Evolutionary conservation across 1,140 invertebrate genomes (phyloP), one percentile per base, ranked within the genome.

Genomic region (Penaeus chinensis): DNA sequence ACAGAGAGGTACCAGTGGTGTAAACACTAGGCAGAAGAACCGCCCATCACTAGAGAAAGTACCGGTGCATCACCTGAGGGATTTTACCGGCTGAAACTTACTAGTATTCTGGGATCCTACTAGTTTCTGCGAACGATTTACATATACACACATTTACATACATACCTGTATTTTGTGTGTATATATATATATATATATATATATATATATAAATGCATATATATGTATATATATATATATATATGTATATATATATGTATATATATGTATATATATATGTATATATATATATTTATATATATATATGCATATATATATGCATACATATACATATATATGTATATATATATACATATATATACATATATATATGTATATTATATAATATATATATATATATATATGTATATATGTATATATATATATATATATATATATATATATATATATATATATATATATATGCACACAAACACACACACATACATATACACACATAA

Each of bases 401-500:
- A 47, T 47, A 47, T 20, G 11, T 3, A 32, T 10, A 62, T 13
- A 62, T 42, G 42, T 37, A 81, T 37, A 62, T 42, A 81, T 65
- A 81, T 63, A 63, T 65, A 63, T 81, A 81, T 81, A 81, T 42
- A 81, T 81, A 81, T 81, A 81, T 42, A 81, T 81, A 81, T 63
- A 81, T 65, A 81, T 81, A 63, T 81, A 63, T 81, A 81, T 65
- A 81, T 63, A 81, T 81, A 81, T 63, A 81, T 20, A 63, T 63
- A 63, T 81, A 81, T 81, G 22, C 62, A 63, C 27, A 32, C 27
- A 81, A 22, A 81, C 37, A 61, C 32, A 80, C 62, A 62, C 24
- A 80, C 2, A 47, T 37, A 37, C 27, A 77, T 37, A 47, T 47
- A 47, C 10, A 47, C 42, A 47, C 10, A 47, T 47, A 47, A 47